These are phyloP conservation scores for Tetrapedia diversipes DNA, from an alignment of 2,888 invertebrate genomes.

Conservation along the genomic window DNA sequence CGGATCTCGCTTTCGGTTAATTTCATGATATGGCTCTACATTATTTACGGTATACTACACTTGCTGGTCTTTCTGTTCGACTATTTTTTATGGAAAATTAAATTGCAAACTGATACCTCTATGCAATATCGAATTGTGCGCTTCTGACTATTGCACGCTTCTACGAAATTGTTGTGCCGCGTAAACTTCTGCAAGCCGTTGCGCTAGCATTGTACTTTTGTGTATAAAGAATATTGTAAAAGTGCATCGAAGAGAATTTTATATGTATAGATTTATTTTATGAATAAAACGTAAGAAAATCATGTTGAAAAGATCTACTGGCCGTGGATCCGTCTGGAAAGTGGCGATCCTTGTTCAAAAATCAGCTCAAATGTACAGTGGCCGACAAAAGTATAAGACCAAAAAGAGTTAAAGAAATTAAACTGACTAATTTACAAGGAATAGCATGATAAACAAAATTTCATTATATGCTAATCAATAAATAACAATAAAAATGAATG, in stretches of 20 bases:
- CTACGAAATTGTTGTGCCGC: too few relatives aligned
- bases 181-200: not conserved
- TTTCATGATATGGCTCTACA: constrained; percentile 65
- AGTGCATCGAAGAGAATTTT: not conserved
- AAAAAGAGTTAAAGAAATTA: too few relatives aligned
- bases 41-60: constrained; percentile 63
- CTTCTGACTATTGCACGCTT: too few relatives aligned
- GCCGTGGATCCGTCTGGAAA: not conserved
- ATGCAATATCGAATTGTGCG: too few relatives aligned
- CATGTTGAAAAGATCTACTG: too few relatives aligned
- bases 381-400: too few relatives aligned
- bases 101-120: constrained; percentile 25
- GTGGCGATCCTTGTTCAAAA: constrained; percentile 11
- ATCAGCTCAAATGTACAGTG: too few relatives aligned
- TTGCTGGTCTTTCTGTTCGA: constrained; percentile 63
- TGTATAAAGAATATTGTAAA: not conserved
- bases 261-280: too few relatives aligned
- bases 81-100: constrained; percentile 71
- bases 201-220: not conserved
- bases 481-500: too few relatives aligned
- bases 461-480: too few relatives aligned
- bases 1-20: constrained; percentile 48
- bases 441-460: too few relatives aligned
- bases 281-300: not conserved
- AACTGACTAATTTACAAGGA: too few relatives aligned